Conservation (phyloP, 1,140 invertebrate species). For the Drosophila navojoa region DNA sequence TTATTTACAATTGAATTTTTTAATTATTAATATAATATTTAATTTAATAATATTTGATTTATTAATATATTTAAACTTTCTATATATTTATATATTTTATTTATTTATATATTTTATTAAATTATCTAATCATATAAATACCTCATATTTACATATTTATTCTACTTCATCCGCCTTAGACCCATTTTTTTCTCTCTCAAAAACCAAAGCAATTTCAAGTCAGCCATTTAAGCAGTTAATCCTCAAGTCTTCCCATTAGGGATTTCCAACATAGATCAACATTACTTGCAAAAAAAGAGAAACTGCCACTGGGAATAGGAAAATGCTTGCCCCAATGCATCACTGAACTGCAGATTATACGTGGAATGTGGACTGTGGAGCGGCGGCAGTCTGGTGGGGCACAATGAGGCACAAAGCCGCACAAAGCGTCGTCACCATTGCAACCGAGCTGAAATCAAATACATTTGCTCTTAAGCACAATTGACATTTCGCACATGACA, state of each 20-base stretch:
- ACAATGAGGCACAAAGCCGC: conserved; percentile 4
- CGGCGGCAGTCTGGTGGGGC: too few relatives aligned
- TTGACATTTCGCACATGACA: conserved; percentile 75
- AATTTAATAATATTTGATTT: too few relatives aligned
- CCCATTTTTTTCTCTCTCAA: too few relatives aligned
- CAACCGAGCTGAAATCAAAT: conserved; percentile 67
- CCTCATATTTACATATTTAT: too few relatives aligned
- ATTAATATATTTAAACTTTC: too few relatives aligned
- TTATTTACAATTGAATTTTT: too few relatives aligned
- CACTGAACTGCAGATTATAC: conserved; percentile 7
- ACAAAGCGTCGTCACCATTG: conserved; percentile 34
- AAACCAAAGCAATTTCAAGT: too few relatives aligned
- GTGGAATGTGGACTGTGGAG: not conserved
- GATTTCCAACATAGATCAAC: not conserved
- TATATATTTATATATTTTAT: too few relatives aligned
- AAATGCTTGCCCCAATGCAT: conserved; percentile 40
- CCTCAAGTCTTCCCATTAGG: not conserved
- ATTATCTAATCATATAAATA: too few relatives aligned
- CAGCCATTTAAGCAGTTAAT: conserved; percentile 4
- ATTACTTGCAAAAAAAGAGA: not conserved
- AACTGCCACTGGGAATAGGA: conserved; percentile 3
- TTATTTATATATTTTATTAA: too few relatives aligned
- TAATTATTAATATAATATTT: too few relatives aligned
- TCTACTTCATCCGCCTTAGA: too few relatives aligned
- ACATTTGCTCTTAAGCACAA: conserved; percentile 75